Conservation (phyloP, 92 coral and sea anemone species). For the Plumapathes pennacea region DNA sequence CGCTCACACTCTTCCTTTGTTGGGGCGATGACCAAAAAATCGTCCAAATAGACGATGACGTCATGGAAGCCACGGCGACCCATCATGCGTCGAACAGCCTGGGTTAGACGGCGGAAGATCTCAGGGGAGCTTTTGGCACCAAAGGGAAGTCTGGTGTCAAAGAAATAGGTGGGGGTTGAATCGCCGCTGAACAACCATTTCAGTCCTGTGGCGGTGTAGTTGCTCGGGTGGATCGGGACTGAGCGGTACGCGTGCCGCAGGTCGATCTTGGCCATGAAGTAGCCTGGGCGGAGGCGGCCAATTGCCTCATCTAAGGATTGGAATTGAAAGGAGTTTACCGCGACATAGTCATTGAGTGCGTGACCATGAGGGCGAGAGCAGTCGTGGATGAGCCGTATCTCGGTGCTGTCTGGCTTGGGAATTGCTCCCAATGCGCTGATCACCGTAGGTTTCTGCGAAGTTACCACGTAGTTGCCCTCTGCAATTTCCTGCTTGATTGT, state of each 20-base stretch:
- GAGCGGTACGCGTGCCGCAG: slow-evolving; percentile 21
- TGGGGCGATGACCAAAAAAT: slow-evolving; percentile 21
- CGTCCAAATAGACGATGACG: slow-evolving; percentile 16
- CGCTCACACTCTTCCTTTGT: slow-evolving; percentile 7
- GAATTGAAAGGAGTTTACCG: slow-evolving; percentile 4
- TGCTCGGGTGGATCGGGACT: slow-evolving; percentile 12
- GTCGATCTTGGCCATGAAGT: slow-evolving; percentile 25
- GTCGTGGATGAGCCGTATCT: slow-evolving; percentile 11
- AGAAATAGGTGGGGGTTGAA: slow-evolving; percentile 4
- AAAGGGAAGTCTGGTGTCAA: slow-evolving; percentile 21
- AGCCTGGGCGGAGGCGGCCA: not conserved
- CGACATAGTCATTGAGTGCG: slow-evolving; percentile 11
- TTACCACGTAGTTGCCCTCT: not conserved
- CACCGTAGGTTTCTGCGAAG: not conserved
- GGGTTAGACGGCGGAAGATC: slow-evolving; percentile 17
- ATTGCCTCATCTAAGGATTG: slow-evolving; percentile 20
- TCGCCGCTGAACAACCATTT: slow-evolving; percentile 16
- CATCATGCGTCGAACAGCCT: slow-evolving; percentile 31
- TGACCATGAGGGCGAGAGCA: slow-evolving; percentile 26
- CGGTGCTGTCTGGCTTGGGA: slow-evolving; percentile 7
- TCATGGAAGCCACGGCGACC: slow-evolving; percentile 1
- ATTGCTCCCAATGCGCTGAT: slow-evolving; percentile 34
- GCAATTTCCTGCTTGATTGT: slow-evolving; percentile 29
- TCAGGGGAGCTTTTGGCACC: slow-evolving; percentile 26
- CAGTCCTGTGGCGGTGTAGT: slow-evolving; percentile 12